Percentiles rank a stretch among this genome's conserved stretches.
Conservation (phyloP, 2,797 vertebrate genomes). For the Acestrorhynchus altus region DNA sequence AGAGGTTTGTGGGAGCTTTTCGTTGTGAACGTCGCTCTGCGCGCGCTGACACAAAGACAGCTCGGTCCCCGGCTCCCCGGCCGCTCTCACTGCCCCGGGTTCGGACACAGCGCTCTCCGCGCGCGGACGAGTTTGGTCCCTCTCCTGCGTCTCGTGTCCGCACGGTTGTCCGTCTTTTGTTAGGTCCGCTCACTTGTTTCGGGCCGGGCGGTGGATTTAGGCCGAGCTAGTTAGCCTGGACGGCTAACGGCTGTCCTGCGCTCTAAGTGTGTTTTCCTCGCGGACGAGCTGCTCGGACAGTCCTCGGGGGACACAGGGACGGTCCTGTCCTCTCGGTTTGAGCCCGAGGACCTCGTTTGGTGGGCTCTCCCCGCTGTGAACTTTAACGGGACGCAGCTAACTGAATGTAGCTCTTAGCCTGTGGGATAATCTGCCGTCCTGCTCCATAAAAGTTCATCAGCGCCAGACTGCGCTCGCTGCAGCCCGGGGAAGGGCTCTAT, state of each 20-base stretch:
- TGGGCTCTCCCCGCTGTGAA: neutral
- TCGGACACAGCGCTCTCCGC: too few species aligned
- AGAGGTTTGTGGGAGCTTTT: slow-evolving; percentile 59
- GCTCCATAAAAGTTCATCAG: slow-evolving; percentile 31
- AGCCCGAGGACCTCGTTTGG: too few species aligned
- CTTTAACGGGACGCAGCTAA: slow-evolving; percentile 30
- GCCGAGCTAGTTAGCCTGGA: slow-evolving; percentile 53
- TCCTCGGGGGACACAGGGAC: neutral
- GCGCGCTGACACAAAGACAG: slow-evolving; percentile 58
- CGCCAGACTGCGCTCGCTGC: slow-evolving; percentile 10
- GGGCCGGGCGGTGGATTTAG: slow-evolving; percentile 58
- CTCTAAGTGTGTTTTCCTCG: slow-evolving; percentile 15
- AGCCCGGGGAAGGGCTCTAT: neutral
- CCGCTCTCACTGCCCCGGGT: too few species aligned
- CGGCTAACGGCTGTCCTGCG: slow-evolving; percentile 33
- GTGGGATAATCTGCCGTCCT: slow-evolving; percentile 14
- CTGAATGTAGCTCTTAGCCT: slow-evolving; percentile 35
- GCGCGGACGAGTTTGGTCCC: neutral
- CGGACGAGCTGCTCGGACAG: neutral
- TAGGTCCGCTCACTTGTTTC: slow-evolving; percentile 50
- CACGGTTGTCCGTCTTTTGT: slow-evolving; percentile 41
- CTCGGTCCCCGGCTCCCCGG: too few species aligned
- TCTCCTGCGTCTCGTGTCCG: slow-evolving; percentile 8
- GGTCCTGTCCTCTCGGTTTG: neutral
- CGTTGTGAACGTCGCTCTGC: slow-evolving; percentile 47